Percentiles rank a stretch among this genome's conserved stretches.
Conservation (phyloP, 92 coral and sea anemone species). For the Parazoanthus darwini region DNA sequence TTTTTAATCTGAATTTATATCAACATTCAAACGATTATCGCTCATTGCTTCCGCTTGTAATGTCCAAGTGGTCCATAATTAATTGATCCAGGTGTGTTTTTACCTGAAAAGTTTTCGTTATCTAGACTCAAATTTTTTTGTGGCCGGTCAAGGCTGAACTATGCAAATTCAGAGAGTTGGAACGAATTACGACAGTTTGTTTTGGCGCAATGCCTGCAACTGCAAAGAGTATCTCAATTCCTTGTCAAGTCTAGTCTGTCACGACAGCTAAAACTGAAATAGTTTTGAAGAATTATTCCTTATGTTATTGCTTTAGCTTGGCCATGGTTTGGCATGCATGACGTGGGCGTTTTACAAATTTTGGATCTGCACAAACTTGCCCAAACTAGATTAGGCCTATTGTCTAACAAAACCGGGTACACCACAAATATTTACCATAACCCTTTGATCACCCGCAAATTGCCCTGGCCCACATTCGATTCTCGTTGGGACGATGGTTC, state of each 20-base stretch:
- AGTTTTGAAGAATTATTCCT: background rate
- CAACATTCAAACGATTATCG: constrained; percentile 27
- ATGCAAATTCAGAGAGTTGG: background rate
- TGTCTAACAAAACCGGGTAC: background rate
- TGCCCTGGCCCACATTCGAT: background rate
- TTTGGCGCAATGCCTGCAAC: too few species aligned
- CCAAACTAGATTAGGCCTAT: background rate
- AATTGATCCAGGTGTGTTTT: background rate
- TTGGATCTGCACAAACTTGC: constrained; percentile 18
- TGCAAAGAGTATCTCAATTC: too few species aligned
- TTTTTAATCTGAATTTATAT: constrained; percentile 35
- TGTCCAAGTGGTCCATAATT: background rate
- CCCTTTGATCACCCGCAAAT: constrained; percentile 24
- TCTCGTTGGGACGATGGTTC: background rate
- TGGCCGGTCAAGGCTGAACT: background rate
- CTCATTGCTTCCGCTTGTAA: constrained; percentile 19
- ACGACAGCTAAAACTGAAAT: background rate
- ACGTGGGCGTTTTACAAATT: background rate
- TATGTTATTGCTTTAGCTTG: too few species aligned
- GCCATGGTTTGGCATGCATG: background rate
- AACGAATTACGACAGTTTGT: background rate
- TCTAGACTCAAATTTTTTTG: background rate
- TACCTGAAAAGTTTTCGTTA: background rate
- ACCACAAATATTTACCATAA: background rate
- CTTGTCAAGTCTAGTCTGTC: background rate